Evolutionary conservation across 2,113 vertebrate genomes (phyloP).

Genomic region (Megalops atlanticus): DNA sequence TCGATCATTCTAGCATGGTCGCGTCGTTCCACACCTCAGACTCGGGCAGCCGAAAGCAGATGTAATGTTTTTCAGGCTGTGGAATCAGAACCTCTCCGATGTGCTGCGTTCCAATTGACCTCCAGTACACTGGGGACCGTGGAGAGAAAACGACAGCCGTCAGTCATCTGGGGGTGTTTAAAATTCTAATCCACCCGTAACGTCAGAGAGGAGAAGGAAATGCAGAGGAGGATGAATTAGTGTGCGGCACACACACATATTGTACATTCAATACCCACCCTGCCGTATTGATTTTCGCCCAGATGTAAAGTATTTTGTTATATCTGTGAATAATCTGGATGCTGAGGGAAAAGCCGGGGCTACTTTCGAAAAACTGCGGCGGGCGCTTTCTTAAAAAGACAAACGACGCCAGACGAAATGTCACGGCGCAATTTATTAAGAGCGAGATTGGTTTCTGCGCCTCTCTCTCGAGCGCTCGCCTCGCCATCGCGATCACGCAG

Average conservation of each 20-base stretch:
- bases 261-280: not conserved
- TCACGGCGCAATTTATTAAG: not conserved
- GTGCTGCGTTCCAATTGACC: too few species aligned
- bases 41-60: too few species aligned
- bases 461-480: not conserved
- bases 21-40: too few species aligned
- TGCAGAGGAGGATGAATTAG: not conserved
- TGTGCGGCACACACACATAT: not conserved
- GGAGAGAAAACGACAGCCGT: not conserved
- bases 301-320: not conserved
- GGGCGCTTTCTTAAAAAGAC: too few species aligned
- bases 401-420: not conserved
- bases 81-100: too few species aligned
- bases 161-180: not conserved
- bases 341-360: not conserved
- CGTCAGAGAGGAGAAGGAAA: not conserved
- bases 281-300: not conserved
- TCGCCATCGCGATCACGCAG: not conserved
- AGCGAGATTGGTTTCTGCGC: not conserved
- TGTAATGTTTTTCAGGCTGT: too few species aligned
- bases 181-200: not conserved
- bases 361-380: too few species aligned
- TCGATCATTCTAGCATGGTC: too few species aligned
- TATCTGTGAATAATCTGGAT: not conserved
- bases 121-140: too few species aligned